Conservation (phyloP, 2,113 vertebrate genomes). For the Struthidea cinerea region DNA sequence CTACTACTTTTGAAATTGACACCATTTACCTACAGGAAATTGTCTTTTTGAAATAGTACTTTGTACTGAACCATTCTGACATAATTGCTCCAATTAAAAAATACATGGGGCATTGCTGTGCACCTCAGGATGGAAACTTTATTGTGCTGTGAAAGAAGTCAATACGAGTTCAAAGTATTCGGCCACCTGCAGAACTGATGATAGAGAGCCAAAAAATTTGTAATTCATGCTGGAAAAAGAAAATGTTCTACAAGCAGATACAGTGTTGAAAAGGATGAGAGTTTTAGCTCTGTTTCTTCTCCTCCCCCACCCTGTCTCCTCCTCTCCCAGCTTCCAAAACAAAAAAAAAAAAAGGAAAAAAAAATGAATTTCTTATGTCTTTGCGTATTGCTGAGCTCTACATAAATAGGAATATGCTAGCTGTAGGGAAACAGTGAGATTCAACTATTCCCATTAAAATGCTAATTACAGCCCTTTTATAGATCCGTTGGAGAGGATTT, state of each 20-base stretch:
- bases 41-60: slow-evolving; percentile 30
- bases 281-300: neutral
- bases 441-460: slow-evolving; percentile 54
- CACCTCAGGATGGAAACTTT: slow-evolving; percentile 28
- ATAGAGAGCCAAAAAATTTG: slow-evolving; percentile 22
- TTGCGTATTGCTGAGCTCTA: slow-evolving; percentile 44
- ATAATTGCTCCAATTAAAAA: slow-evolving; percentile 62
- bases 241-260: neutral
- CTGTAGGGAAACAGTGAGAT: slow-evolving; percentile 21
- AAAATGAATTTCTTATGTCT: slow-evolving; percentile 1
- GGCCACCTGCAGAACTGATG: slow-evolving; percentile 46
- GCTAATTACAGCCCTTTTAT: slow-evolving; percentile 44
- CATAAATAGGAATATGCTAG: slow-evolving; percentile 6
- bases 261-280: neutral
- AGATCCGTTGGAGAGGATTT: slow-evolving; percentile 14
- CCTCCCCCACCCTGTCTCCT: neutral
- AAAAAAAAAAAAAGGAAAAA: neutral
- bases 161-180: slow-evolving; percentile 39
- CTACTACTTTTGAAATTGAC: slow-evolving; percentile 42
- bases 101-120: slow-evolving; percentile 24
- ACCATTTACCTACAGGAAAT: slow-evolving; percentile 52
- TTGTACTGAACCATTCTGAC: neutral
- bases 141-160: slow-evolving; percentile 38
- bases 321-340: neutral
- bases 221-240: slow-evolving; percentile 4